Conservation (phyloP, 2,113 vertebrate species). For the Lethenteron camtschaticum region DNA sequence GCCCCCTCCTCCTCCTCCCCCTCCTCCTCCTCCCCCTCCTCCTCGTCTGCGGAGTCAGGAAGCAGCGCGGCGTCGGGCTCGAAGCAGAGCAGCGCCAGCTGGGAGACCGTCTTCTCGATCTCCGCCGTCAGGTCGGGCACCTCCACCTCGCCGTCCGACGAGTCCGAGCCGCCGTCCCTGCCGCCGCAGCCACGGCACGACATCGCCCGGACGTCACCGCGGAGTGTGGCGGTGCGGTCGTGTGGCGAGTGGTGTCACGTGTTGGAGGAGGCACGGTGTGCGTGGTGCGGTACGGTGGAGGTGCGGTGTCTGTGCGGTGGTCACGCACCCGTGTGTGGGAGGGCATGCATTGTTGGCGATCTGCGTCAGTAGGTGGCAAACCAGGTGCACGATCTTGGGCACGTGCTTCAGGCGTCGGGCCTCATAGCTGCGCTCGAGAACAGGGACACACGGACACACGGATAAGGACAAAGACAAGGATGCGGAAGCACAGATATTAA, state of each 20-base stretch:
- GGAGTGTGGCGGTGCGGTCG: no score
- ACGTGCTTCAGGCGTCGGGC: conserved; percentile 65
- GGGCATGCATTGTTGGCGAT: conserved; percentile 35
- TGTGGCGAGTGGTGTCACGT: no score
- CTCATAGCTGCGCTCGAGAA: conserved; percentile 28
- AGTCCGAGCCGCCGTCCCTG: no score
- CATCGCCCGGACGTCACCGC: no score
- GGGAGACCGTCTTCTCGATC: conserved; percentile 63
- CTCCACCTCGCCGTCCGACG: conserved; percentile 23
- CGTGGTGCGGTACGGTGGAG: no score
- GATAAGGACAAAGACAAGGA: no score
- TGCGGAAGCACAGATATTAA: no score
- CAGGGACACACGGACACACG: no score
- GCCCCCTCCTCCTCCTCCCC: conserved; percentile 8
- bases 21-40: conserved; percentile 7
- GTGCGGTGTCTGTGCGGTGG: no score
- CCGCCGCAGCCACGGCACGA: no score
- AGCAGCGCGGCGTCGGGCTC: conserved; percentile 13
- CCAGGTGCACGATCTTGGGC: conserved; percentile 64
- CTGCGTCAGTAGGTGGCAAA: conserved; percentile 51
- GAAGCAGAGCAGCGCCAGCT: conserved; percentile 35
- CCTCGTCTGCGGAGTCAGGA: no score
- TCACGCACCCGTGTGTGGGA: conserved; percentile 26
- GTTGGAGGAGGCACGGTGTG: no score
- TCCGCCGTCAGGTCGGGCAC: conserved; percentile 49